Percentiles rank a stretch among this genome's conserved stretches.
Conservation (phyloP, 2,113 vertebrate species). For the Lamprotornis superbus region DNA sequence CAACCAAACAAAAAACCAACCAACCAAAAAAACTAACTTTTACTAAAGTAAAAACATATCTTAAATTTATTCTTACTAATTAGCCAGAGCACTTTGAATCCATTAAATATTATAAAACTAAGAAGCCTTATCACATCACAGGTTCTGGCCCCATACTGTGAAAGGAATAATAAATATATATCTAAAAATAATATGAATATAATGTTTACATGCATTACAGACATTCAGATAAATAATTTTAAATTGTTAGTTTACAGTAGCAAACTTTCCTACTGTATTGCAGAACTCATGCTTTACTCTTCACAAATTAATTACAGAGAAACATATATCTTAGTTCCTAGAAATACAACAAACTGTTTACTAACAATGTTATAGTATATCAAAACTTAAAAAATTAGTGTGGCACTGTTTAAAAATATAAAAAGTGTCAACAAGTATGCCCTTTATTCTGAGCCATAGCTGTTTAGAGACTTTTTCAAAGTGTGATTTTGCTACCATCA, state of each 20-base stretch:
- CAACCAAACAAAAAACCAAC: background rate
- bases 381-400: background rate
- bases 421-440: background rate
- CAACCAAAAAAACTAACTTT: background rate
- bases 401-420: background rate
- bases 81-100: background rate
- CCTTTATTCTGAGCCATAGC: background rate
- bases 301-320: background rate
- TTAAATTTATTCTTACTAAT: background rate
- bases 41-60: background rate
- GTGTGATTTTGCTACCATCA: background rate
- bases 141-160: background rate
- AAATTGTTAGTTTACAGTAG: background rate
- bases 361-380: background rate
- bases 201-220: background rate
- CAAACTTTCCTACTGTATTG: background rate
- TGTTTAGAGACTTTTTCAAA: background rate
- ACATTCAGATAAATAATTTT: background rate
- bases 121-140: background rate
- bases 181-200: background rate
- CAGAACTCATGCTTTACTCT: background rate
- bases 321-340: background rate
- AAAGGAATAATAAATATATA: background rate
- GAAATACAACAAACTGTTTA: background rate
- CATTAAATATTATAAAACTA: background rate